Evolutionary conservation across 2,797 vertebrate genomes (phyloP), one percentile per base, ranked within the genome.

Genomic region (Sebastiscus albofasciatus): DNA sequence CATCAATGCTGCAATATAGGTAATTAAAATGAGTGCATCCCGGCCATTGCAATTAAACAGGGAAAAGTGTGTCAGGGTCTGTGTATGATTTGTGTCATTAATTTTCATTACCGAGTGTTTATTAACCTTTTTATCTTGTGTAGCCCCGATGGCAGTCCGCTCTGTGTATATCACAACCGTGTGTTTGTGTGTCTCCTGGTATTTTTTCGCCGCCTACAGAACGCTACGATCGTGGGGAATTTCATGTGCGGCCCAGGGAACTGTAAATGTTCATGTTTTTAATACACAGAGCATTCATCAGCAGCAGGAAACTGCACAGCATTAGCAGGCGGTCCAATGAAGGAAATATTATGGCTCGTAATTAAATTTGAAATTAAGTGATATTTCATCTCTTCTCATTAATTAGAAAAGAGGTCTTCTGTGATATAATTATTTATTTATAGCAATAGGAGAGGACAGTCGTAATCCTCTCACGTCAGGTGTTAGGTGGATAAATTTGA

Each of bases 291-390:
- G 60, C 89, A 92, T 95, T 93, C 93, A 93, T 94, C 93, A 93
- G 88, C 87, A 61, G 68, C 79, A 78, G 85, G 89, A 90, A 94
- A 86, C 86, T 78, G 87, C 82, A 60, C 86, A 27, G 84, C 87
- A 81, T 93, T 93, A 94, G 90, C 92, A 92, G 93, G 88, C 81
- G 89, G 91, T 91, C 93, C 90, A 82, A 85, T 91, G 91, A 94
- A 94, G 90, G 90, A 95, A 95, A 95, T 95, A 92, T 94, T 94
- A 95, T 92, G 92, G 91, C 89, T 92, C 60, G n/a, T 96, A 95
- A 96, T 96, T 95, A 95, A 95, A 96, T 96, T 92, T 93, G 86
- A 94, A 95, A 96, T 96, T 94, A 96, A 96, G 94, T 95, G 95
- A 95, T 96, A 95, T 95, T 96, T 96, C 94, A 95, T 96, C 88